Base-by-base conservation (phyloP, 1,140 invertebrate species). In the Laupala kohalensis region DNA sequence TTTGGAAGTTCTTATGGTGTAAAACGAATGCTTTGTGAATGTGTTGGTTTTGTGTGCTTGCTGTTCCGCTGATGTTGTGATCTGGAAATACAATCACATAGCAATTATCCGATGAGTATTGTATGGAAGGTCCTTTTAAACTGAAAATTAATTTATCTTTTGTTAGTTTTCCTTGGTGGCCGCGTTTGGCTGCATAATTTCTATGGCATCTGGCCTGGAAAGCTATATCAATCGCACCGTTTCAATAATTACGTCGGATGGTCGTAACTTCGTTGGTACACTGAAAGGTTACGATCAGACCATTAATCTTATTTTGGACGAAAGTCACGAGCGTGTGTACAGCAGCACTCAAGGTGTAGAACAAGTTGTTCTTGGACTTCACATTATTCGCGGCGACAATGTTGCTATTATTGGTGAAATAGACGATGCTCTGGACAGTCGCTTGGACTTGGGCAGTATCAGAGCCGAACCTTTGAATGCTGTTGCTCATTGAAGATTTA, bases 381-480 rank as follows among this genome's bases (percentile, higher is more conserved):
- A 99, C 79, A 96, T 99, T 64, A 96, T 99, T 72, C 85, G 97
- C 78, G 97, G 97, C 70, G 97, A 99, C 80, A 99, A 99, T 85
- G 92, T 99, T 86, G 95, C 93, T 28, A 88, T 97, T 69, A 90
- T 97, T 73, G 95, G 95, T 71, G 90, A 95, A 82, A 86, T 97
- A 75, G 94, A 97, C 81, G 94, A 97, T 80, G 91, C 92, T 75
- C 84, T 94, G 74, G 95, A 97, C 80, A 88, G 89, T 73, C 83
- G 90, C 78, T 79, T 96, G 76, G 94, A 97, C 81, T 85, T 96
- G 75, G 85, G 87, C 25, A 89, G 87, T 75, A 93, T 97, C 73
- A 87, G 92, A 83, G 94, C 94, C 29, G 95, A 97, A 81, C 94
- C 94, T 23, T 82, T 97, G 72, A 92, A 91, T 79, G 85, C 92